phyloP scores from a whole-genome alignment of 2,797 vertebrate species.

The Peromyscus nudipes region DNA sequence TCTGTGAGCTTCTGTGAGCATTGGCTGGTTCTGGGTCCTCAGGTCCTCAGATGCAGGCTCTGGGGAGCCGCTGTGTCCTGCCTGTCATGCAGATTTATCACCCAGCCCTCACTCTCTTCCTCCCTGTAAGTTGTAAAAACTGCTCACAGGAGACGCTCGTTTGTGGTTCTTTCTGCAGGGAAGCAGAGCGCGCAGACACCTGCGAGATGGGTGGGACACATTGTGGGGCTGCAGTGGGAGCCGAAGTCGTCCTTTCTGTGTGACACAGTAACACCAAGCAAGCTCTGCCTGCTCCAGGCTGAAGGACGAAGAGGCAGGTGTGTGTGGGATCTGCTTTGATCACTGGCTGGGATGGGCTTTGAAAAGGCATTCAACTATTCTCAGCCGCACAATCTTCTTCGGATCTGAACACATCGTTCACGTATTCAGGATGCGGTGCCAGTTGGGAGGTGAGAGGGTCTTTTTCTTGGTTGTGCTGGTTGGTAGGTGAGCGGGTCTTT shows the following conservation, averaged over 20 bases:
- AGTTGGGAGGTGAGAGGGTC: neutral
- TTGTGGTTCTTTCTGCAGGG: neutral
- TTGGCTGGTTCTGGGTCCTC: neutral
- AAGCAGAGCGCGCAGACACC: neutral
- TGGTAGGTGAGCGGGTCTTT: neutral
- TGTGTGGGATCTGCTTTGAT: neutral
- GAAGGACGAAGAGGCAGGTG: neutral
- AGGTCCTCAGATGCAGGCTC: neutral
- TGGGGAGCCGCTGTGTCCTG: neutral
- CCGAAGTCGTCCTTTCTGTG: too few species aligned
- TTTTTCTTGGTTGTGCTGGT: neutral
- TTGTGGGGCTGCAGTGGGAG: neutral
- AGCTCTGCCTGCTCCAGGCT: neutral
- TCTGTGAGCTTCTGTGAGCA: fast-evolving
- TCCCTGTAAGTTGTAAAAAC: neutral
- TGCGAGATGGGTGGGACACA: too few species aligned
- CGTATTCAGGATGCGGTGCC: neutral
- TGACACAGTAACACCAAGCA: neutral
- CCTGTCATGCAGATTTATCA: neutral
- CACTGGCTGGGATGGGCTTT: too few species aligned
- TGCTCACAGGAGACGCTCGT: neutral
- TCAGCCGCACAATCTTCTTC: too few species aligned
- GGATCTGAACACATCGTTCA: neutral
- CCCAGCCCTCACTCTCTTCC: neutral
- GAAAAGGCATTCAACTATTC: neutral